These are phyloP conservation scores for Acanthurus leucopareius DNA, from an alignment of 2,797 vertebrate species.

Conservation along the genomic window DNA sequence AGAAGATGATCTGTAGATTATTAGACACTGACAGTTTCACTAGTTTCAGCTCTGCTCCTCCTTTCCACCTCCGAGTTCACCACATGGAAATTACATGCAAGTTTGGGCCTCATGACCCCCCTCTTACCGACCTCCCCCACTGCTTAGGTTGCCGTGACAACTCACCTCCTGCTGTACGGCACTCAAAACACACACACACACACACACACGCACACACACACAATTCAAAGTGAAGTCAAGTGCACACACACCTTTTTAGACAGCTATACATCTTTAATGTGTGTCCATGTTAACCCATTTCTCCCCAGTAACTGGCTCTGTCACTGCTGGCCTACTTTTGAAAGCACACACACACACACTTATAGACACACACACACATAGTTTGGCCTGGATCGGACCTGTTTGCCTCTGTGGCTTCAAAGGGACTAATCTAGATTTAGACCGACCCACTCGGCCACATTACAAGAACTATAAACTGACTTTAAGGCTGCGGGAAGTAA, in stretches of 20 bases:
- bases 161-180: conserved; percentile 33
- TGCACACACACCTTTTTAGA: conserved; percentile 24
- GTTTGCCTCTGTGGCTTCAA: conserved; percentile 42
- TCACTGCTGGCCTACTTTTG: conserved; percentile 62
- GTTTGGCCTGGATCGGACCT: conserved; percentile 46
- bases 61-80: conserved; percentile 8
- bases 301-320: conserved; percentile 26
- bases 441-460: conserved; percentile 50
- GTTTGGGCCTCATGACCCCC: conserved; percentile 20
- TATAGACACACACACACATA: no score
- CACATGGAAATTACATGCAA: conserved; percentile 50
- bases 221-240: background rate
- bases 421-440: conserved; percentile 69
- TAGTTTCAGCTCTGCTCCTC: background rate
- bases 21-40: background rate
- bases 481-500: background rate
- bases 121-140: background rate
- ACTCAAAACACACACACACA: conserved; percentile 7
- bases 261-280: conserved; percentile 59
- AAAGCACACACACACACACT: background rate
- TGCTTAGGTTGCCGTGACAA: conserved; percentile 60
- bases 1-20: background rate
- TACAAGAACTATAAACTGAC: conserved; percentile 35
- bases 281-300: conserved; percentile 41
- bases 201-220: background rate